phyloP scores from a whole-genome alignment of 1,140 invertebrate genomes.

The Drosophila parvula region DNA sequence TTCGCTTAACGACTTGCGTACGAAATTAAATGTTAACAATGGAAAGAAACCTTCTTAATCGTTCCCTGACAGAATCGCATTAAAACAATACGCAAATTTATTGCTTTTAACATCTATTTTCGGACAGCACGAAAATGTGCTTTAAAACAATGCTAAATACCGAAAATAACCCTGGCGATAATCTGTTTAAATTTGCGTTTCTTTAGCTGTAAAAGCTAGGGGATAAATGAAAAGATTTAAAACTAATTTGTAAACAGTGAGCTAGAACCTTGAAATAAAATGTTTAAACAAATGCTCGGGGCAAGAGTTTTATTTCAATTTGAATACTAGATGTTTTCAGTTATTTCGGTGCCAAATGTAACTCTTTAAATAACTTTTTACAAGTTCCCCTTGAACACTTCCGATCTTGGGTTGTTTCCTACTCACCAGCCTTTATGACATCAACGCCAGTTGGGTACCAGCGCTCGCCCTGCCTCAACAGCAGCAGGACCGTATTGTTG shows the following conservation, averaged over 20 bases:
- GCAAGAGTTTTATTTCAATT: neutral
- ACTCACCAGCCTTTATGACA: slow-evolving; percentile 94
- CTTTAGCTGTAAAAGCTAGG: neutral
- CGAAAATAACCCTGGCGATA: neutral
- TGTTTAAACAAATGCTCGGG: slow-evolving; percentile 11
- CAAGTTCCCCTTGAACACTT: neutral
- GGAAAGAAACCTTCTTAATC: slow-evolving; percentile 16
- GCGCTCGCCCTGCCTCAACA: slow-evolving; percentile 93
- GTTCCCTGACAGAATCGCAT: slow-evolving; percentile 17
- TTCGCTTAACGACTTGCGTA: slow-evolving; percentile 6
- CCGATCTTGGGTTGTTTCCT: too few species aligned
- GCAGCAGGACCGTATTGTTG: slow-evolving; percentile 94
- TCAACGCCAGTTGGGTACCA: slow-evolving; percentile 96
- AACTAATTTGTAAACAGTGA: slow-evolving; percentile 4
- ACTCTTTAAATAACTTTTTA: neutral
- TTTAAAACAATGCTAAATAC: slow-evolving; percentile 2
- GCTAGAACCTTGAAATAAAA: neutral
- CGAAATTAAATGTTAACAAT: slow-evolving; percentile 18
- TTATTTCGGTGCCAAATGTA: neutral
- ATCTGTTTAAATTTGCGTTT: slow-evolving; percentile 15
- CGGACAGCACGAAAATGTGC: slow-evolving; percentile 1
- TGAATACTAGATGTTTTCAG: neutral
- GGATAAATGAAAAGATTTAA: neutral
- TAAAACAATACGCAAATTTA: slow-evolving; percentile 18
- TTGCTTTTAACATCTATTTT: slow-evolving; percentile 4